phyloP scores from a whole-genome alignment of 2,888 invertebrate species.

The Caenorhabditis sp. region DNA sequence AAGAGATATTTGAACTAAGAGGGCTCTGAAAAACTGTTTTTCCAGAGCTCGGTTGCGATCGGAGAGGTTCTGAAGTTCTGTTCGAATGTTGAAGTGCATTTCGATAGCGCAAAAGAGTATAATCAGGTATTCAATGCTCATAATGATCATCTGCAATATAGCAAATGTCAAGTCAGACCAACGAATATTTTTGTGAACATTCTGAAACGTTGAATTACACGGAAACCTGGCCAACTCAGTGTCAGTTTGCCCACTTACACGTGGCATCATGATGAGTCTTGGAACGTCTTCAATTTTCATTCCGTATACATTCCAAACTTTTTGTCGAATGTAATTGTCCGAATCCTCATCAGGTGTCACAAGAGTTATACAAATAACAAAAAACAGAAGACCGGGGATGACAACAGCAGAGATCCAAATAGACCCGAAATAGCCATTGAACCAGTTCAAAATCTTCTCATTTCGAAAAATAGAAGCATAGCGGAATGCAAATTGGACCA shows the following conservation, averaged over 20 bases:
- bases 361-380: background rate
- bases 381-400: constrained; percentile 3
- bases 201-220: background rate
- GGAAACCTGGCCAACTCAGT: too few relatives aligned
- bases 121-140: constrained; percentile 13
- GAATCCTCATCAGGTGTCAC: constrained; percentile 22
- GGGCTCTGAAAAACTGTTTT: constrained; percentile 36
- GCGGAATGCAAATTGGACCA: background rate
- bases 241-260: background rate
- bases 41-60: constrained; percentile 19
- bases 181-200: background rate
- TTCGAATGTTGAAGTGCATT: constrained; percentile 21
- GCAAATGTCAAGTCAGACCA: background rate
- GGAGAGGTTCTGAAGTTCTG: constrained; percentile 23
- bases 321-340: constrained; percentile 4
- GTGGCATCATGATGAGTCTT: background rate
- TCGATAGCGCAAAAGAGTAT: constrained; percentile 29
- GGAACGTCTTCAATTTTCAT: constrained; percentile 4
- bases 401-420: constrained; percentile 6
- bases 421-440: background rate
- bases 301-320: background rate
- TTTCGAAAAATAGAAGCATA: constrained; percentile 24
- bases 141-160: background rate
- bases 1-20: constrained; percentile 22
- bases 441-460: constrained; percentile 18